Evolutionary conservation across 2,888 invertebrate species (phyloP).

Genomic region (Andrena flavipes): DNA sequence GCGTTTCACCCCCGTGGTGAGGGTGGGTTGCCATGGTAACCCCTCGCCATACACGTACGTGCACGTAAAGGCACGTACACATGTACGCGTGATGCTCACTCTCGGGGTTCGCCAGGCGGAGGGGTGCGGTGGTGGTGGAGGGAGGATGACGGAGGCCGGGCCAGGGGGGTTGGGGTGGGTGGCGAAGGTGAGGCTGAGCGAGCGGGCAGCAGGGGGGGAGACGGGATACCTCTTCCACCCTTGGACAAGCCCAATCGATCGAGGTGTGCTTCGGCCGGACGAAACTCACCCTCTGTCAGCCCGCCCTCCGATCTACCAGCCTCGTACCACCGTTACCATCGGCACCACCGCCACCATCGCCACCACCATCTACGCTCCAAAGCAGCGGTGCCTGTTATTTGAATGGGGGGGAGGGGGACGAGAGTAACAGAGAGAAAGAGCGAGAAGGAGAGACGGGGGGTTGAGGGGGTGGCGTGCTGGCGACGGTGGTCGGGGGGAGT

Average conservation of each 20-base stretch:
- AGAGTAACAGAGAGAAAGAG: not conserved
- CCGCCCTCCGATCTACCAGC: conserved; percentile 65
- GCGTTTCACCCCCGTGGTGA: conserved; percentile 84
- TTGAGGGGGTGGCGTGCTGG: conserved; percentile 57
- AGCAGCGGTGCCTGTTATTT: conserved; percentile 83
- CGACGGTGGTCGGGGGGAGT: conserved; percentile 78
- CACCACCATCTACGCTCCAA: conserved; percentile 66
- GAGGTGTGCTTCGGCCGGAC: conserved; percentile 85
- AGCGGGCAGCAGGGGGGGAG: conserved; percentile 29
- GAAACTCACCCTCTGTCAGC: conserved; percentile 83
- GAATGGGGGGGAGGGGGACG: conserved; percentile 69
- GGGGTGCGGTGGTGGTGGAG: conserved; percentile 24
- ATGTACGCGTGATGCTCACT: conserved; percentile 69
- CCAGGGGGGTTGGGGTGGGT: conserved; percentile 21
- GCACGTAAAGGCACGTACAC: conserved; percentile 64
- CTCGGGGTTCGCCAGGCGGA: conserved; percentile 56
- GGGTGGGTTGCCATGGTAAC: conserved; percentile 84
- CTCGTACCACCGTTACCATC: conserved; percentile 63
- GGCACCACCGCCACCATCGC: conserved; percentile 62
- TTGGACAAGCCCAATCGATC: conserved; percentile 85
- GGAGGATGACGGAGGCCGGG: conserved; percentile 29
- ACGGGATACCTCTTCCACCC: conserved; percentile 80
- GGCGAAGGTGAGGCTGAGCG: conserved; percentile 37
- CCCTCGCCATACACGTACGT: conserved; percentile 78
- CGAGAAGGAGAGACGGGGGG: conserved; percentile 34